phyloP scores from a whole-genome alignment of 2,888 invertebrate genomes.

The Eretmocerus hayati region DNA sequence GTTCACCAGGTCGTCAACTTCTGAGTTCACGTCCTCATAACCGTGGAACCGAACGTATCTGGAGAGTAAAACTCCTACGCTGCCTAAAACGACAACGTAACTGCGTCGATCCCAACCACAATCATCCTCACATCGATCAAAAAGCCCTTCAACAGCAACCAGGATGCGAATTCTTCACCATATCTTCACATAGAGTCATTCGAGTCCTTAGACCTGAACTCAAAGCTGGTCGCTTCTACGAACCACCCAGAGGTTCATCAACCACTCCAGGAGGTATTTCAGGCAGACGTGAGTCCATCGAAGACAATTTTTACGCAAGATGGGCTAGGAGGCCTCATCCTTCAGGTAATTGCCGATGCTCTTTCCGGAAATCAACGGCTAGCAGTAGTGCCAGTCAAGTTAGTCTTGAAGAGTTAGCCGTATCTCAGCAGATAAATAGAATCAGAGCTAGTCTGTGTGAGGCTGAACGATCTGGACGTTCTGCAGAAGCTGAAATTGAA shows the following conservation, averaged over 20 bases:
- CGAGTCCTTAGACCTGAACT: slow-evolving; percentile 29
- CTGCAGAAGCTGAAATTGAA: too few species aligned
- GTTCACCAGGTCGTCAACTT: too few species aligned
- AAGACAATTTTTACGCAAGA: slow-evolving; percentile 40
- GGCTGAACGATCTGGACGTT: slow-evolving; percentile 33
- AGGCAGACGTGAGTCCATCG: slow-evolving; percentile 38
- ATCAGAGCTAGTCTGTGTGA: slow-evolving; percentile 40
- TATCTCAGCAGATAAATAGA: slow-evolving; percentile 37
- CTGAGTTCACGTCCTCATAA: too few species aligned
- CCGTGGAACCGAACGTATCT: too few species aligned
- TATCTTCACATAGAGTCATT: slow-evolving; percentile 37
- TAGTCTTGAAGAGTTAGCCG: slow-evolving; percentile 33
- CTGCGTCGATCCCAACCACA: slow-evolving; percentile 37
- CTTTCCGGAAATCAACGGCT: slow-evolving; percentile 36
- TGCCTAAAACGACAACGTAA: slow-evolving; percentile 29
- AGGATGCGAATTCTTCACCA: slow-evolving; percentile 41
- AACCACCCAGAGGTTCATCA: slow-evolving; percentile 1
- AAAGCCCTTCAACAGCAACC: too few species aligned
- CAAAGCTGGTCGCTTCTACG: slow-evolving; percentile 3
- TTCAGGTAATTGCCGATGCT: slow-evolving; percentile 41
- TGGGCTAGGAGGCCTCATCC: slow-evolving; percentile 41
- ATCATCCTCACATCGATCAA: slow-evolving; percentile 33
- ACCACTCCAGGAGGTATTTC: neutral
- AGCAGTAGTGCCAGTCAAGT: too few species aligned
- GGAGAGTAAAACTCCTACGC: slow-evolving; percentile 36